A percentile compares a stretch with the other conserved stretches of the same genome.
Conservation (phyloP, 35 echinoderm and acorn worm species). For the Stichopus chloronotus region DNA sequence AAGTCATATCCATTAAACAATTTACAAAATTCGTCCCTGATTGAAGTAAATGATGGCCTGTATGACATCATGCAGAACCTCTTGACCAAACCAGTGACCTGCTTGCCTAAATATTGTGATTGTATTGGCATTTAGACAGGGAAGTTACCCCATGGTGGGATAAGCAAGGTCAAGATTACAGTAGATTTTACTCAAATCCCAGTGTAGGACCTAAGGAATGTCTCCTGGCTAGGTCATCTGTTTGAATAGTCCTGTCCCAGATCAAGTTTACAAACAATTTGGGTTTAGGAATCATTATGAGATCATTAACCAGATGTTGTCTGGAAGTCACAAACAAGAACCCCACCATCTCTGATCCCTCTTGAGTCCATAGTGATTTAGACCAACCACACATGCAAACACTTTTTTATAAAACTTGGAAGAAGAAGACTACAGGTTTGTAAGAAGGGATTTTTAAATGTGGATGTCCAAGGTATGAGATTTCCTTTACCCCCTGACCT, state of each 20-base stretch:
- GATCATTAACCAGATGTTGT: slow-evolving; percentile 35
- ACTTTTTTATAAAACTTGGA: not conserved
- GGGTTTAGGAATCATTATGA: slow-evolving; percentile 19
- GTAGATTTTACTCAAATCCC: not conserved
- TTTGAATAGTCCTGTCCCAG: slow-evolving; percentile 19
- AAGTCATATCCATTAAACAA: too few relatives aligned
- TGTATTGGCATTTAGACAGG: not conserved
- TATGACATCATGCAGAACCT: not conserved
- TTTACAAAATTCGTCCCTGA: not conserved
- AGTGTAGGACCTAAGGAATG: not conserved
- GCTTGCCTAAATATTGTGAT: not conserved
- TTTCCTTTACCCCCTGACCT: not conserved
- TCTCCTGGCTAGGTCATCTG: not conserved
- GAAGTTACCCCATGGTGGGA: not conserved
- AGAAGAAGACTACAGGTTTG: not conserved
- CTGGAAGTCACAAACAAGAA: slow-evolving; percentile 38
- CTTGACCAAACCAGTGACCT: not conserved
- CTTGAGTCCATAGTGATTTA: not conserved
- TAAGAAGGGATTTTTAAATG: not conserved
- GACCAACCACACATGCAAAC: not conserved
- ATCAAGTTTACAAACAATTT: slow-evolving; percentile 40
- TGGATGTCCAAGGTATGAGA: not conserved
- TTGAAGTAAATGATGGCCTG: not conserved
- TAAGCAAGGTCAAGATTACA: slow-evolving; percentile 6
- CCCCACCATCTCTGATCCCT: not conserved